Conservation (phyloP, 2,113 vertebrate species). For the Danio rerio region DNA sequence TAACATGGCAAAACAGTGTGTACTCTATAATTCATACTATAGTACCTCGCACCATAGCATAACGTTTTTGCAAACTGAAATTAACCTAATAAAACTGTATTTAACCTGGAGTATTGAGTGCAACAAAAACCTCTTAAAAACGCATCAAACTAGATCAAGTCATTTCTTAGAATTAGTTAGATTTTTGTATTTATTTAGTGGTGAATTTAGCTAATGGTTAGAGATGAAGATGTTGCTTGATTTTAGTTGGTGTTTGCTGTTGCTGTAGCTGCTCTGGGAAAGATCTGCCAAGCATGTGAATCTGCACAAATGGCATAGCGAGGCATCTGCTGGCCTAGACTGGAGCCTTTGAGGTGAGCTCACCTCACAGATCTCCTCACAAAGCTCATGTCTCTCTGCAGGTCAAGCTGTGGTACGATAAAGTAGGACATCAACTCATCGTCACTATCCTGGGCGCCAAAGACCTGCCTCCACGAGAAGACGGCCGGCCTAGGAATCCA, state of each 20-base stretch:
- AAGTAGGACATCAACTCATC: slow-evolving; percentile 95
- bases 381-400: slow-evolving; percentile 62
- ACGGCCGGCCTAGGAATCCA: slow-evolving; percentile 93
- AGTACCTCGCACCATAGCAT: too few relatives aligned
- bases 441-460: slow-evolving; percentile 97
- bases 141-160: background rate
- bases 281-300: slow-evolving; percentile 46
- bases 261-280: slow-evolving; percentile 24
- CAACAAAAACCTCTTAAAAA: background rate
- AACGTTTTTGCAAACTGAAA: background rate
- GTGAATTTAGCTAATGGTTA: background rate
- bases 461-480: slow-evolving; percentile 92
- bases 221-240: background rate
- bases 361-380: background rate
- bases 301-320: background rate
- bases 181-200: background rate
- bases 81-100: background rate
- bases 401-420: slow-evolving; percentile 98
- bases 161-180: background rate
- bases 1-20: too few relatives aligned
- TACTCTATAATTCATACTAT: too few relatives aligned
- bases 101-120: background rate
- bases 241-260: slow-evolving; percentile 3
- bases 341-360: background rate
- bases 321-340: slow-evolving; percentile 5